phyloP scores from a whole-genome alignment of 2,797 vertebrate species.

The Coregonus suidteri region DNA sequence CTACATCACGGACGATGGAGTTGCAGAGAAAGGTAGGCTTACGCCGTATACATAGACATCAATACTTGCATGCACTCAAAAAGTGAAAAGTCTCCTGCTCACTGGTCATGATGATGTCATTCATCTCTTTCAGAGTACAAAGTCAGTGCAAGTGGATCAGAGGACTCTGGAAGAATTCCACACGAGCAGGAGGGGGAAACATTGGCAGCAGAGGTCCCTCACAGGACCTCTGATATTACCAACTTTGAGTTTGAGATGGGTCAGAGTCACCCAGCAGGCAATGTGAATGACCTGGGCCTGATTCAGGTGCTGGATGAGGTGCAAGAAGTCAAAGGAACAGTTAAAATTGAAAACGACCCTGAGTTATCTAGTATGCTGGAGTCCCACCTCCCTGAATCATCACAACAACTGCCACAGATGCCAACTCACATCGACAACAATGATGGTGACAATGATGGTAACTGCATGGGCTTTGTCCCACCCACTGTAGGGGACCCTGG shows the following conservation, averaged over 20 bases:
- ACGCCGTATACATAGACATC: background rate
- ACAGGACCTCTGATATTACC: slow-evolving; percentile 35
- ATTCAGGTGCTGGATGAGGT: slow-evolving; percentile 57
- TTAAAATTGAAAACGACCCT: slow-evolving; percentile 57
- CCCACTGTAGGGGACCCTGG: slow-evolving; percentile 22
- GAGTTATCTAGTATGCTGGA: slow-evolving; percentile 36
- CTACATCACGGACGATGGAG: slow-evolving; percentile 49
- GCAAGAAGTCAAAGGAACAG: slow-evolving; percentile 47
- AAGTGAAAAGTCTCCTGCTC: too few species aligned
- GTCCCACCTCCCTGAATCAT: slow-evolving; percentile 16
- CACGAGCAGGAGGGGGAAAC: slow-evolving; percentile 29
- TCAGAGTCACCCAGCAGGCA: slow-evolving; percentile 44
- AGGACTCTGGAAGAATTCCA: slow-evolving; percentile 25
- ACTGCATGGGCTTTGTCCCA: slow-evolving; percentile 29
- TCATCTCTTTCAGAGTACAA: slow-evolving; percentile 40
- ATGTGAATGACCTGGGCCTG: slow-evolving; percentile 54
- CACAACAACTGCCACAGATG: slow-evolving; percentile 25
- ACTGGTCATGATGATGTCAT: background rate
- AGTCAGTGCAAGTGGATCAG: slow-evolving; percentile 15
- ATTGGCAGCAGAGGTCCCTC: background rate
- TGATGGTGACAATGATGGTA: slow-evolving; percentile 7
- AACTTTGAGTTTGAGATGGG: slow-evolving; percentile 61
- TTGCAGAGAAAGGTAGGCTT: slow-evolving; percentile 47
- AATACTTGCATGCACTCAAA: too few species aligned
- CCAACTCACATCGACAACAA: slow-evolving; percentile 23